A percentile compares a stretch with the other conserved stretches of the same genome.
Conservation (phyloP, 2,113 vertebrate genomes). For the Amphilophus citrinellus region DNA sequence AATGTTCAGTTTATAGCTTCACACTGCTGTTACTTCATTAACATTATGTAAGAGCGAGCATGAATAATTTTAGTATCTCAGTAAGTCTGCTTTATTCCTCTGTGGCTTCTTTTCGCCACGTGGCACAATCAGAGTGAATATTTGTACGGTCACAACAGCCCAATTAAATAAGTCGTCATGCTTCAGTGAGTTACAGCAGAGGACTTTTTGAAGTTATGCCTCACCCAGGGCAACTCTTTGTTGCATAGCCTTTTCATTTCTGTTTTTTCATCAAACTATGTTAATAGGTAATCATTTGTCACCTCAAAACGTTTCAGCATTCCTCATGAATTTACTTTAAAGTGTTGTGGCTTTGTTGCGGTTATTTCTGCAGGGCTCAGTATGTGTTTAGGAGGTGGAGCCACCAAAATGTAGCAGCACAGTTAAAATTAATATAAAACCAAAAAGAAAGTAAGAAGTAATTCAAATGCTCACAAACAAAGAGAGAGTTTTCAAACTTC, state of each 20-base stretch:
- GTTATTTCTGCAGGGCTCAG: neutral
- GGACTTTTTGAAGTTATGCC: slow-evolving; percentile 37
- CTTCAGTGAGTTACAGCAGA: slow-evolving; percentile 36
- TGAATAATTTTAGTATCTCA: slow-evolving; percentile 43
- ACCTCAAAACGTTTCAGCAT: neutral
- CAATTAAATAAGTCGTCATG: slow-evolving; percentile 43
- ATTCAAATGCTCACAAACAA: too few species aligned
- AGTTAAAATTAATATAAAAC: too few species aligned
- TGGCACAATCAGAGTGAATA: slow-evolving; percentile 43
- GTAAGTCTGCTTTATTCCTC: slow-evolving; percentile 41
- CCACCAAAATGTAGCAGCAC: too few species aligned
- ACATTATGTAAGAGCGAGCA: neutral
- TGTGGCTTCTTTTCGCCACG: slow-evolving; percentile 27
- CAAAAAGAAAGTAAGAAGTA: too few species aligned
- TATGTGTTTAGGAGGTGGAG: too few species aligned
- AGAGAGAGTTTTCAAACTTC: too few species aligned
- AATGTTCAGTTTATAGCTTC: neutral
- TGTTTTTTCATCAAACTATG: slow-evolving; percentile 24
- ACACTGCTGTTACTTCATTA: slow-evolving; percentile 19
- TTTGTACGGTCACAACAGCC: slow-evolving; percentile 48
- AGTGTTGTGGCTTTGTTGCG: neutral
- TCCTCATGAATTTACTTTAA: neutral
- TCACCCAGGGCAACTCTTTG: neutral
- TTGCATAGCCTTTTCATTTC: slow-evolving; percentile 27
- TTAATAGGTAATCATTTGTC: slow-evolving; percentile 5